phyloP scores from a whole-genome alignment of 2,113 vertebrate genomes.

The Pachypanchax playfairii region DNA sequence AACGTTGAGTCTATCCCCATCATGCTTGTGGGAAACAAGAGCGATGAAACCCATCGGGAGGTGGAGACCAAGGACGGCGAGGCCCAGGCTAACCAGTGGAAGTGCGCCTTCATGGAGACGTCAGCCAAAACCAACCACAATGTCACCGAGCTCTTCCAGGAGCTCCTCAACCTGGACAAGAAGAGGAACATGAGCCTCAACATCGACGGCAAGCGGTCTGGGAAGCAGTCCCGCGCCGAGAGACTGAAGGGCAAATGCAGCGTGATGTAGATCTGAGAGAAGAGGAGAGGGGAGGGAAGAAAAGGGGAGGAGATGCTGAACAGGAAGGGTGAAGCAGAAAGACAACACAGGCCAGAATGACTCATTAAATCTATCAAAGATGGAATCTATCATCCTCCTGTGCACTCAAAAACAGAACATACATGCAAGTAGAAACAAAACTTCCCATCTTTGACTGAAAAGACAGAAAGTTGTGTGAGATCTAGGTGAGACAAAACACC shows the following conservation, averaged over 20 bases:
- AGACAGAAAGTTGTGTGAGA: slow-evolving; percentile 4
- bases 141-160: slow-evolving; percentile 97
- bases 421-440: slow-evolving; percentile 15
- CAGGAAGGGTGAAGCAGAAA: not conserved
- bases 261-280: slow-evolving; percentile 83
- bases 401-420: slow-evolving; percentile 31
- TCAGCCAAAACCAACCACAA: slow-evolving; percentile 99
- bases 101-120: slow-evolving; percentile 98
- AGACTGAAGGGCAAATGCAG: slow-evolving; percentile 95
- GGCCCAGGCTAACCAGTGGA: slow-evolving; percentile 92
- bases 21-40: slow-evolving; percentile 98
- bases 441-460: slow-evolving; percentile 9
- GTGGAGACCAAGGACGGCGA: slow-evolving; percentile 92
- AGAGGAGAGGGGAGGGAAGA: slow-evolving; percentile 10
- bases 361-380: slow-evolving; percentile 30
- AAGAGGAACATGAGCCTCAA: slow-evolving; percentile 93
- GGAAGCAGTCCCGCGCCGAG: slow-evolving; percentile 93
- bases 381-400: slow-evolving; percentile 48
- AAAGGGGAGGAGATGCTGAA: not conserved
- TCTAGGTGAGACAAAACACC: not conserved
- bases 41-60: slow-evolving; percentile 94
- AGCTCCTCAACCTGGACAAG: slow-evolving; percentile 97
- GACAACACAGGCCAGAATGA: slow-evolving; percentile 6
- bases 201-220: slow-evolving; percentile 91
- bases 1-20: slow-evolving; percentile 92